Evolutionary conservation across 2,888 invertebrate genomes (phyloP).

Genomic region (Pyrocoelia pectoralis): DNA sequence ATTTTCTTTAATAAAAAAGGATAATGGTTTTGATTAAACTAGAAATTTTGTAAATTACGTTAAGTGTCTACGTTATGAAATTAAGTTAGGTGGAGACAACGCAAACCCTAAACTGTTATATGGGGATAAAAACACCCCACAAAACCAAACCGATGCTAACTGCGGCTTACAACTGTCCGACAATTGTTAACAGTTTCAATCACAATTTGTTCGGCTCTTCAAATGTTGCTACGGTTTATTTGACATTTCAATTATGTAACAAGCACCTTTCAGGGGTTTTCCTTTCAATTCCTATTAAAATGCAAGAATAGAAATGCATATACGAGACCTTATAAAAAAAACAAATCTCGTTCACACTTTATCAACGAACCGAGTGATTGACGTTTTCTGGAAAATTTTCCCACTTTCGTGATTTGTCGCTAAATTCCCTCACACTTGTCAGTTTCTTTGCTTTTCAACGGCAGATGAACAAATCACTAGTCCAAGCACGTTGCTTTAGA

Average conservation of each 20-base stretch:
- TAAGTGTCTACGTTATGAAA: neutral
- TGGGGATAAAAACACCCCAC: conserved; percentile 37
- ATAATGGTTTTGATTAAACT: too few species aligned
- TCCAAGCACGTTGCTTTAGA: conserved; percentile 48
- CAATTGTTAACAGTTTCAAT: conserved; percentile 42
- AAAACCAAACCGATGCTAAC: conserved; percentile 37
- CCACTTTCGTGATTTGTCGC: conserved; percentile 52
- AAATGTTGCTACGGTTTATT: conserved; percentile 29
- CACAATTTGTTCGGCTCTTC: conserved; percentile 44
- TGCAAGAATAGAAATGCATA: conserved; percentile 28
- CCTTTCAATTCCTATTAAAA: conserved; percentile 27
- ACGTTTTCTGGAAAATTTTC: conserved; percentile 53
- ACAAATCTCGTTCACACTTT: conserved; percentile 38
- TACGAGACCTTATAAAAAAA: conserved; percentile 23
- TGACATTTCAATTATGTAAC: conserved; percentile 34
- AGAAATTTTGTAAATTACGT: neutral
- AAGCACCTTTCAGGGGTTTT: conserved; percentile 4
- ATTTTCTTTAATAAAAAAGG: neutral
- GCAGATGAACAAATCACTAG: conserved; percentile 45
- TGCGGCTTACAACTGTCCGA: conserved; percentile 40
- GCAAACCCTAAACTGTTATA: conserved; percentile 20
- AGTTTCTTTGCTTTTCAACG: conserved; percentile 50
- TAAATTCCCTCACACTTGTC: conserved; percentile 56
- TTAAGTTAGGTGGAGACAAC: conserved; percentile 28
- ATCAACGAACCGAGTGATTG: conserved; percentile 51